Conservation (phyloP, 2,797 vertebrate species). For the Bovichtus diacanthus region DNA sequence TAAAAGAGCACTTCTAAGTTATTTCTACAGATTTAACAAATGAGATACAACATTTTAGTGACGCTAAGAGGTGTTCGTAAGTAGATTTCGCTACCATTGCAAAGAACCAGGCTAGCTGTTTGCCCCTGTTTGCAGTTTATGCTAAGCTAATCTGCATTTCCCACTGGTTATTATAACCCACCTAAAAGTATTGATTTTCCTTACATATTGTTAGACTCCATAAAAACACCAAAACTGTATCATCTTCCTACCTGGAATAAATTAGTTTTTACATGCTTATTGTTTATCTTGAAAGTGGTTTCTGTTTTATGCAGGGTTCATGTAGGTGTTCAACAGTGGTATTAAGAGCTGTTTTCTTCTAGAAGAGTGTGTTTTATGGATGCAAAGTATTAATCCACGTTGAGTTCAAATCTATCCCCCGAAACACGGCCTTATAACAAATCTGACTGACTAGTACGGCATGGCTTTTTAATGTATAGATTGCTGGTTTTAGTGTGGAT, state of each 20-base stretch:
- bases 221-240: not conserved
- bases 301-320: not conserved
- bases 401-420: not conserved
- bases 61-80: not conserved
- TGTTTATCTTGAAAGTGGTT: not conserved
- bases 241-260: not conserved
- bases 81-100: not conserved
- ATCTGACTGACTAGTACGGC: not conserved
- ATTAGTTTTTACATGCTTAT: not conserved
- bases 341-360: not conserved
- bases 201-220: not conserved
- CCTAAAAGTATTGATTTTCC: not conserved
- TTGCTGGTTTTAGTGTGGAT: not conserved
- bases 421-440: not conserved
- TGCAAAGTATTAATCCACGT: not conserved
- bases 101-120: not conserved
- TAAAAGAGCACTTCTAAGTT: too few species aligned
- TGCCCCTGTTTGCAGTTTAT: not conserved
- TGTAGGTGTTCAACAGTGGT: not conserved
- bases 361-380: not conserved
- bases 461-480: not conserved
- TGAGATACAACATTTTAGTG: not conserved
- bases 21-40: too few species aligned
- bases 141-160: not conserved
- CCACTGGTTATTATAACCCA: not conserved